These are phyloP conservation scores for Aurelia coerulea DNA, from an alignment of 30 jellyfish, hydroid and myxozoan genomes.

Conservation along the genomic window DNA sequence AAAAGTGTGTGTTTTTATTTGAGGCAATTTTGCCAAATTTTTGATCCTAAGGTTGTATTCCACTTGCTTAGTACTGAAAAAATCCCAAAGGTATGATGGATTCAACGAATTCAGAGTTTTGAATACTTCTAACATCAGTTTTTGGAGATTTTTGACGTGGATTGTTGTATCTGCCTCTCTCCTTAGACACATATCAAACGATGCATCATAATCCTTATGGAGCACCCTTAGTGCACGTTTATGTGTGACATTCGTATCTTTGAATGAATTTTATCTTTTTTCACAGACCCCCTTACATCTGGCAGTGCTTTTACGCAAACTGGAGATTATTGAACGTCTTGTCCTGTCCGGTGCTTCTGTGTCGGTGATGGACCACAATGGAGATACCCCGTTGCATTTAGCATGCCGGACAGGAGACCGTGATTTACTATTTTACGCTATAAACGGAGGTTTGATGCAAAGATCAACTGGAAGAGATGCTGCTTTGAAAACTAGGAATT, in stretches of 20 bases:
- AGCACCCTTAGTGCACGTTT: no score
- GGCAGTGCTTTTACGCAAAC: conserved; percentile 38
- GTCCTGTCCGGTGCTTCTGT: conserved; percentile 53
- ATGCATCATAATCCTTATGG: no score
- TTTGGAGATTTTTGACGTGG: no score
- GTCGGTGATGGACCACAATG: conserved; percentile 57
- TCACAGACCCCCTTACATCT: conserved; percentile 58
- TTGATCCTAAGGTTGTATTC: no score
- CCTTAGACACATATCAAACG: no score
- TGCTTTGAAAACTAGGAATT: conserved; percentile 38
- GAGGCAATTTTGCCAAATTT: no score
- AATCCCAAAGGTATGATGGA: no score
- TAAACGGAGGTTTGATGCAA: neutral
- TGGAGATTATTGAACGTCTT: neutral
- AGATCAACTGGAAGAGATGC: conserved; percentile 7
- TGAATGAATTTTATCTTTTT: neutral
- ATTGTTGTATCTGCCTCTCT: no score
- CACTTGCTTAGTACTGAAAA: no score
- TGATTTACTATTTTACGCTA: neutral
- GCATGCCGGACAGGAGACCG: conserved; percentile 36
- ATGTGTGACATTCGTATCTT: neutral
- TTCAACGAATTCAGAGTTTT: no score
- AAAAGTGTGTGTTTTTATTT: no score
- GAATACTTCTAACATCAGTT: no score
- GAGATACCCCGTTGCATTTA: conserved; percentile 70